Conservation (phyloP, 2,888 invertebrate genomes). For the Nomada ferruginata region DNA sequence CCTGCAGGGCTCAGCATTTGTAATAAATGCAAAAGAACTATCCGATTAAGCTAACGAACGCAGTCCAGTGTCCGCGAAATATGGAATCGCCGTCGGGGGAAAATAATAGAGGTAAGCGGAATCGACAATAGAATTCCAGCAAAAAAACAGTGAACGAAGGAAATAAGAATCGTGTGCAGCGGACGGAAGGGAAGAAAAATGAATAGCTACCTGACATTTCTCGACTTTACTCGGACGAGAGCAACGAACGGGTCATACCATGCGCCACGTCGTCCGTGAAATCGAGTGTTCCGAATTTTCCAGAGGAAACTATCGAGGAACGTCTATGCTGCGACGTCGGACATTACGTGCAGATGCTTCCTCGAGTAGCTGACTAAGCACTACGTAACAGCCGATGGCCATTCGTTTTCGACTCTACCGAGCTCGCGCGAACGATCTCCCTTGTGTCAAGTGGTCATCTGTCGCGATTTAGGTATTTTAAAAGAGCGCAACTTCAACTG, state of each 20-base stretch:
- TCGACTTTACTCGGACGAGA: constrained; percentile 20
- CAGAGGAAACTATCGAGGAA: constrained; percentile 42
- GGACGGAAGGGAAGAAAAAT: not conserved
- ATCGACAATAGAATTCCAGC: not conserved
- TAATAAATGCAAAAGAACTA: not conserved
- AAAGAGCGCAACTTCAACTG: not conserved
- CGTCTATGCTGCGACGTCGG: constrained; percentile 57
- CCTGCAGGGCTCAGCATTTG: not conserved
- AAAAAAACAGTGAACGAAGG: not conserved
- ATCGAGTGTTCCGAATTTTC: constrained; percentile 66
- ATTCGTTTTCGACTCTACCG: constrained; percentile 72
- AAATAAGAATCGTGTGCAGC: not conserved
- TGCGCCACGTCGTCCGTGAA: constrained; percentile 55
- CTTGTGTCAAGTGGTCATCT: constrained; percentile 54
- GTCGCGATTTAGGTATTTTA: constrained; percentile 37
- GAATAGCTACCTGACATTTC: constrained; percentile 18
- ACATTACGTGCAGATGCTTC: constrained; percentile 77
- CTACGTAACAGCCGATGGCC: constrained; percentile 73
- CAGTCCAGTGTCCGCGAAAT: not conserved
- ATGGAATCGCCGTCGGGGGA: not conserved
- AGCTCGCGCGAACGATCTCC: constrained; percentile 60
- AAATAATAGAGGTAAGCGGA: not conserved
- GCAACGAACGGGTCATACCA: constrained; percentile 27
- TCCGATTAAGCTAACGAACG: not conserved
- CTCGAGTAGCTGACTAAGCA: constrained; percentile 78